A percentile compares a stretch with the other conserved stretches of the same genome.
Conservation (phyloP, 2,797 vertebrate genomes). For the Gambusia yucatana region DNA sequence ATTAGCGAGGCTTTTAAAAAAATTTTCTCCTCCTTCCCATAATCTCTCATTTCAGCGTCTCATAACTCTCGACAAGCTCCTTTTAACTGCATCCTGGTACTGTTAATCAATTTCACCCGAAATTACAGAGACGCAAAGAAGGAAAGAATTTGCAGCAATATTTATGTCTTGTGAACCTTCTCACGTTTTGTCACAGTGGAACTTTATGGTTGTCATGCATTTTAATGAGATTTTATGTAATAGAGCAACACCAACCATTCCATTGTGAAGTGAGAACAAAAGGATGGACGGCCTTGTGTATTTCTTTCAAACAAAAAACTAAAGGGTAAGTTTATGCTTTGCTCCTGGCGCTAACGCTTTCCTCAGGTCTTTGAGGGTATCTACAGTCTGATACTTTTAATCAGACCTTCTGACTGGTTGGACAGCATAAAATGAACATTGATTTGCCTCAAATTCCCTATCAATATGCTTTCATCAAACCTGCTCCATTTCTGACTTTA, state of each 20-base stretch:
- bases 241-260: not conserved
- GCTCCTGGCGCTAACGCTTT: not conserved
- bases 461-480: not conserved
- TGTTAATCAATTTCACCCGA: slow-evolving; percentile 58
- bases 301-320: not conserved
- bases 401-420: not conserved
- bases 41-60: slow-evolving; percentile 37
- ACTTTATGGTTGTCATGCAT: no score
- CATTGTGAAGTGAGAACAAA: not conserved
- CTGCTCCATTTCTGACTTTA: not conserved
- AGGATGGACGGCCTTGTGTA: not conserved
- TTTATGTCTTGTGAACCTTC: not conserved
- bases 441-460: not conserved
- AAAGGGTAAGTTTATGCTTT: not conserved
- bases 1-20: slow-evolving; percentile 41
- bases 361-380: not conserved
- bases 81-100: slow-evolving; percentile 45
- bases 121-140: slow-evolving; percentile 40
- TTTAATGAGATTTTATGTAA: not conserved
- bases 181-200: not conserved
- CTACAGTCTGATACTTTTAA: not conserved
- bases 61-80: slow-evolving; percentile 47
- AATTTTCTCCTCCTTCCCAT: not conserved
- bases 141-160: slow-evolving; percentile 44
- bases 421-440: not conserved